Evolutionary conservation across 2,888 invertebrate species (phyloP).

Genomic region (Hyposoter didymator): DNA sequence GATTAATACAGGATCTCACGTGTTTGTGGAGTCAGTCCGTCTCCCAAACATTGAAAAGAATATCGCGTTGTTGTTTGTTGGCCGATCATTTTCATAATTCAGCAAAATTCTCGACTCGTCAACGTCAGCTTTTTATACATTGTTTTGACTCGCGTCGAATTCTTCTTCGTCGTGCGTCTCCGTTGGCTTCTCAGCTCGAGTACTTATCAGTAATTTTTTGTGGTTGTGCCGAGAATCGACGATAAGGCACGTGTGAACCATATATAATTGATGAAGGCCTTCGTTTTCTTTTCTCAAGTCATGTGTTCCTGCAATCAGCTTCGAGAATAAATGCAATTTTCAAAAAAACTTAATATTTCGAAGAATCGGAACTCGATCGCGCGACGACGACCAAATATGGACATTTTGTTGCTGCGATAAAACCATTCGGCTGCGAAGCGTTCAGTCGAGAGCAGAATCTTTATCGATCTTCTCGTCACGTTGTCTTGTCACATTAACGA

Average conservation of each 20-base stretch:
- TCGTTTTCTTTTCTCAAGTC: not conserved
- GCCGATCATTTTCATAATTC: constrained; percentile 3
- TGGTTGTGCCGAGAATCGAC: constrained; percentile 14
- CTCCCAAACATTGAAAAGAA: not conserved
- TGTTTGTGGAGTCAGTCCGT: not conserved
- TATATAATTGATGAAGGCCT: constrained; percentile 11
- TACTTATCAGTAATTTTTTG: constrained; percentile 19
- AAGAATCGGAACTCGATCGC: constrained; percentile 3
- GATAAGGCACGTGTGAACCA: constrained; percentile 13
- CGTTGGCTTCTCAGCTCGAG: not conserved
- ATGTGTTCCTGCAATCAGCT: not conserved
- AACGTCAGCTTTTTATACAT: constrained; percentile 9
- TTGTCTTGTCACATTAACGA: not conserved
- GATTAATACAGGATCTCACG: not conserved
- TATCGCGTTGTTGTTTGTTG: constrained; percentile 2
- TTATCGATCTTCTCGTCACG: not conserved
- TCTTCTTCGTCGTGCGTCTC: constrained; percentile 10
- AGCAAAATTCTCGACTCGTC: constrained; percentile 3
- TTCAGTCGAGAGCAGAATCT: not conserved
- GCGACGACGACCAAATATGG: constrained; percentile 18
- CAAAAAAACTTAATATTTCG: not conserved
- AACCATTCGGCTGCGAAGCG: not conserved
- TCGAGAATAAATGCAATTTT: constrained; percentile 8
- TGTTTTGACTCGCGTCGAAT: not conserved
- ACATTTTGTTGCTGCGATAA: not conserved